Evolutionary conservation across 2,888 invertebrate species (phyloP).

Genomic region (Leptopilina syphax): DNA sequence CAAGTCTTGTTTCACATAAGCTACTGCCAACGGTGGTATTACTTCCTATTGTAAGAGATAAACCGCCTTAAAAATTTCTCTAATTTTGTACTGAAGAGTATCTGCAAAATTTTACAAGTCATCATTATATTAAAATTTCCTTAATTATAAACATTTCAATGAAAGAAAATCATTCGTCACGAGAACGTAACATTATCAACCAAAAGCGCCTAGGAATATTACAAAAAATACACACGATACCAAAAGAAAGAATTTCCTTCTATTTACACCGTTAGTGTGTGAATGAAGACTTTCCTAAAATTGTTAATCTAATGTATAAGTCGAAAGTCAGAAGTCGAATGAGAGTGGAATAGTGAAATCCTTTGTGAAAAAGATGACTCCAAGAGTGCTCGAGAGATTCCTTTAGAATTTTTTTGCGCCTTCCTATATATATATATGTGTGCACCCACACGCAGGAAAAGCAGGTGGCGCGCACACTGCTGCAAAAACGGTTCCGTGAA

Average conservation of each 20-base stretch:
- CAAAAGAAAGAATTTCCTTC: too few species aligned
- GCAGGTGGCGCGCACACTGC: conserved; percentile 22
- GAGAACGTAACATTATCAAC: too few species aligned
- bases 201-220: too few species aligned
- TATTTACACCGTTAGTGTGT: too few species aligned
- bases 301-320: conserved; percentile 3
- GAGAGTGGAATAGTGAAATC: background rate
- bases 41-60: too few species aligned
- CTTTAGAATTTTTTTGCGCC: conserved; percentile 30
- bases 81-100: background rate
- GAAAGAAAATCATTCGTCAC: too few species aligned
- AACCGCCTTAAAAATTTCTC: background rate
- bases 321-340: conserved; percentile 16
- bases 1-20: conserved; percentile 47
- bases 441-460: background rate
- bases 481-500: conserved; percentile 36
- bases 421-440: background rate
- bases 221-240: too few species aligned
- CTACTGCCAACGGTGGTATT: background rate
- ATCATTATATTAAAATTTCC: too few species aligned
- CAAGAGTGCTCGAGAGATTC: conserved; percentile 27
- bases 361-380: conserved; percentile 29
- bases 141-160: too few species aligned
- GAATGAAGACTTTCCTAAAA: conserved; percentile 1
- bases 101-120: too few species aligned